phyloP scores from a whole-genome alignment of 2,113 vertebrate species.

The Lophochroa leadbeateri region DNA sequence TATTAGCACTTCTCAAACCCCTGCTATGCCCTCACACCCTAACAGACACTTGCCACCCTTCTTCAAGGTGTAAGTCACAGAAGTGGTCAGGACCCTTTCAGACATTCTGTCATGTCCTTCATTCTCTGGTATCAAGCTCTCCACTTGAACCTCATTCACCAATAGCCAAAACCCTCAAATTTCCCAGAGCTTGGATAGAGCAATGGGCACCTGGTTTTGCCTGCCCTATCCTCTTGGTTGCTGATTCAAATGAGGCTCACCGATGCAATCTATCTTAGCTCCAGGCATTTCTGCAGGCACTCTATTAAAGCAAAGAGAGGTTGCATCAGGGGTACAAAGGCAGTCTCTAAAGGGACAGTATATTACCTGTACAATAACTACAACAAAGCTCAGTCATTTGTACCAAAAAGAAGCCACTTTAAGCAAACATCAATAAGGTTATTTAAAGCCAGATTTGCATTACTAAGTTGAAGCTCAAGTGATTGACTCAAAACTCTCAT shows the following conservation, averaged over 20 bases:
- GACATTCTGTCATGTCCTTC: neutral
- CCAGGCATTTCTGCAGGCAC: conserved; percentile 49
- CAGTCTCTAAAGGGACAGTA: neutral
- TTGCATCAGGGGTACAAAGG: conserved; percentile 19
- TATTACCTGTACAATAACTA: conserved; percentile 41
- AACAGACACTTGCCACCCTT: neutral
- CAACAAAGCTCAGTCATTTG: conserved; percentile 66
- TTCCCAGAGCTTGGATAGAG: conserved; percentile 36
- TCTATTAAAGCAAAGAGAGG: conserved; percentile 40
- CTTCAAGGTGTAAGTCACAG: neutral
- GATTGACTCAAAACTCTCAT: conserved; percentile 68
- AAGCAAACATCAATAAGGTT: conserved; percentile 70
- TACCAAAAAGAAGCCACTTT: conserved; percentile 49
- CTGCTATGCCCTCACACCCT: neutral
- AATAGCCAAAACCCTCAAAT: neutral
- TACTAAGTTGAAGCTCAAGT: conserved; percentile 51
- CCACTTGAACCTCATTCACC: neutral
- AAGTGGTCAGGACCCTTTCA: neutral
- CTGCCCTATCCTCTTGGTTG: neutral
- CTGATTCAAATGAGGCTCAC: conserved; percentile 33
- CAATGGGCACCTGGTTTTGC: conserved; percentile 32
- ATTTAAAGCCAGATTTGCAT: conserved; percentile 63
- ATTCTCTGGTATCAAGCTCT: neutral
- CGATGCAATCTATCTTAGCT: conserved; percentile 19
- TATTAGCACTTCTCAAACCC: neutral